Base-by-base conservation (phyloP, 1,140 invertebrate genomes). In the Trypoxylus dichotomus region DNA sequence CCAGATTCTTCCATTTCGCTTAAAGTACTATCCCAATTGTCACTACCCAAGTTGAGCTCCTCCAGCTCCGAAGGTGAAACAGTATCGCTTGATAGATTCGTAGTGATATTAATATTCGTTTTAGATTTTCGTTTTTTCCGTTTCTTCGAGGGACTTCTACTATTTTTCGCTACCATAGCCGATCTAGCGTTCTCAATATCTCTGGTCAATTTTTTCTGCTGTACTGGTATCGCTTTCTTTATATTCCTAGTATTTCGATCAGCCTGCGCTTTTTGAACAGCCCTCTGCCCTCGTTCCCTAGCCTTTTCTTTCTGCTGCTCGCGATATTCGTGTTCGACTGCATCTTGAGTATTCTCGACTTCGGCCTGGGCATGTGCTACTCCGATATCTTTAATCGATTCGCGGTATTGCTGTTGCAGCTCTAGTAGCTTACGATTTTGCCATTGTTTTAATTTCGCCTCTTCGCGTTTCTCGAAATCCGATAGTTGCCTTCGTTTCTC, bases 351-450 rank as follows among this genome's bases (percentile, higher is more conserved):
- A 37, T 83, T 78, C 41, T 78, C 73, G 25, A 82, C 68, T n/a
- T 80, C 77, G 32, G 88, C 89, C 63, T 85, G 81, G 47, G 83
- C 79, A 81, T 89, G 89, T 2, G 87, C 88, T 25, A 85, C 76
- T 42, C 88, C 89, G 73, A 90, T 88, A 80, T 88, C 86, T 71
- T 87, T 86, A 80, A 89, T 81, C 74, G 87, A 87, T 63, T 89
- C 86, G 72, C 86, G 79, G 81, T 88, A 89, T 76, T 88, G 87
- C 76, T 85, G 85, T 76, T 89, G 88, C 6, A 88, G 79, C 60
- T 87, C 87, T 76, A 88, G 79, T 11, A 90, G 83, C 79, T 87
- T 88, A 60, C 82, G 81, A 74, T 86, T 83, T 27, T 88, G 87
- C 81, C 86, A 85, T 78, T 85, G 84, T 60, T 81, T 86, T 0